Evolutionary conservation across 2,797 vertebrate genomes (phyloP), one percentile per base, ranked within the genome.

Genomic region (Rhynchotus rufescens): DNA sequence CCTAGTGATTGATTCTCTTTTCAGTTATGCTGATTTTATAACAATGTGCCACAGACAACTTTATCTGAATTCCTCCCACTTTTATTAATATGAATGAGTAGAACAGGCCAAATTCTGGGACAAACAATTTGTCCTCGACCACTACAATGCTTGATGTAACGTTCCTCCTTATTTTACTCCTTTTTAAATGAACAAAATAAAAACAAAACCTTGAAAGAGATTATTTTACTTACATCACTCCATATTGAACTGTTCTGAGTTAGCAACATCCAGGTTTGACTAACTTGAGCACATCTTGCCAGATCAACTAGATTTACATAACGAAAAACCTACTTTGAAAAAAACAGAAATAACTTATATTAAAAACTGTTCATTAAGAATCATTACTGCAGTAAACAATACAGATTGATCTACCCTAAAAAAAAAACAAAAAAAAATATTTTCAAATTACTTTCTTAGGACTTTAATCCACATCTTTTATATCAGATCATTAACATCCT

Each of bases 201-300:
- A 68, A 82, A 45, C 38, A 78, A 54, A 65, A 74, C 28, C 47
- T 22, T 76, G 56, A 52, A 61, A 72, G 6, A 42, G 1, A 49
- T 59, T 52, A n/a, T 23, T 30, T 60, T 91, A 96, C 97, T 98
- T 96, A 98, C 97, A 12, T 84, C 64, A 77, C 88, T 97, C 97
- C 97, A 98, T 68, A 98, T 47, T 15, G 69, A 88, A 45, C 91
- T 87, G n/a, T 44, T 86, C 44, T 97, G 97, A 49, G 77, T 95
- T 93, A 97, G 94, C 5, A 84, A 80, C 81, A 96, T 96, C 97
- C 97, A 98, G 7, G 57, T 84, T 64, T 74, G 95, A 83, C 56
- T 96, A 73, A 98, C 97, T 71, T 97, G 95, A 80, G 97, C 83
- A 85, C 97, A 97, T 32, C 62, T 83, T 90, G 94, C 44, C 67